These are phyloP conservation scores for Podarcis lilfordi DNA, from an alignment of 2,797 vertebrate genomes.

Conservation along the genomic window DNA sequence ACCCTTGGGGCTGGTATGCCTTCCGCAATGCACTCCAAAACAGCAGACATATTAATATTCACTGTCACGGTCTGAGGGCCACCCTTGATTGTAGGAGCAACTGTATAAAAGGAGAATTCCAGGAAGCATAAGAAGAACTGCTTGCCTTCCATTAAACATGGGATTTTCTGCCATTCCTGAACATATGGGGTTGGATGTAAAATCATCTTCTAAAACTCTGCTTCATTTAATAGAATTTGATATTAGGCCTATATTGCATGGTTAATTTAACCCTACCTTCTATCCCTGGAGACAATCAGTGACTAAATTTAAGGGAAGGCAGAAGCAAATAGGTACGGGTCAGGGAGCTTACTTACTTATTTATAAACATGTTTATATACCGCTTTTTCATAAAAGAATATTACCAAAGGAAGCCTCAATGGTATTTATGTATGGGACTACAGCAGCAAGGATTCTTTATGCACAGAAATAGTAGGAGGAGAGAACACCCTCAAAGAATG, in stretches of 20 bases:
- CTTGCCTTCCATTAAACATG: neutral
- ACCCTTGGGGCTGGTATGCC: conserved; percentile 90
- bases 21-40: conserved; percentile 86
- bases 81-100: conserved; percentile 86
- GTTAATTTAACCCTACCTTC: no score
- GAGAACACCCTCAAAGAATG: no score
- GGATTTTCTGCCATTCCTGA: neutral
- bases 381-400: no score
- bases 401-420: no score
- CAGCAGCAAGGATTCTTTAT: no score
- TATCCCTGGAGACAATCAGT: neutral
- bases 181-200: conserved; percentile 34
- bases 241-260: conserved; percentile 7
- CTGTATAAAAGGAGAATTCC: conserved; percentile 73
- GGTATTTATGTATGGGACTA: no score
- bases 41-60: conserved; percentile 77
- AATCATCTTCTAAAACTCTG: conserved; percentile 45
- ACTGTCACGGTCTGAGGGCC: conserved; percentile 79
- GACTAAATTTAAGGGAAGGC: no score
- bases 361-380: no score
- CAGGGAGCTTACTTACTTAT: no score
- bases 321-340: no score
- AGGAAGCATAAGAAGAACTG: neutral
- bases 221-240: neutral
- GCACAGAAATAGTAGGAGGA: no score